Base-by-base conservation (phyloP, 1,140 invertebrate genomes). In the Periplaneta americana region DNA sequence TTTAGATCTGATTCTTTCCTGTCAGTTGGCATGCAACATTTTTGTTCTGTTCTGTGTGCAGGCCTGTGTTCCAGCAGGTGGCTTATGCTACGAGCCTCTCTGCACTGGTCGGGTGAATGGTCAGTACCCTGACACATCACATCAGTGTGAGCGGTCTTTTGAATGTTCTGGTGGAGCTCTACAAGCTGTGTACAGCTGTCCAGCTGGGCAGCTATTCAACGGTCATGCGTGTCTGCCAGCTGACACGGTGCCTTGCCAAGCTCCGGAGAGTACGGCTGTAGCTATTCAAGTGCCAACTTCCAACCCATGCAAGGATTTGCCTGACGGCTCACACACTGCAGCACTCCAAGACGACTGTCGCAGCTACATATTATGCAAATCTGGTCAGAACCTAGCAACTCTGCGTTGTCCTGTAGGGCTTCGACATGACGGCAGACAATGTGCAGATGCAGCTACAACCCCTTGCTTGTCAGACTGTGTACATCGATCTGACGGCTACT, bases 291-390 rank as follows among this genome's bases (percentile, higher is more conserved):
- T 87, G 88, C 10, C 92, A 91, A 81, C 82, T 91, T 91, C 84
- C 88, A 90, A 0, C 83, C 15, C 84, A 66, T 74, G 84, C 48
- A 77, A 81, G 74, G 33, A 81, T 83, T 57, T 89, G 87, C 84
- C 85, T 6, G 89, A 91, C 85, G 92, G 92, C 0, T 90, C 91
- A 83, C 91, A 88, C 85, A 84, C 89, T 6, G 89, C 90, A 83
- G 85, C 85, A 33, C 87, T 88, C 6, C 8, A 66, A n/a, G 89
- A 90, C 0, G 88, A 89, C 10, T 92, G 91, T 84, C 88, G 86
- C 37, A 87, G 87, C 18, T 92, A 92, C 85, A 91, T 89, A 85
- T 88, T 91, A 83, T 92, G 91, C 83, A 88, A 89, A 0, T 86
- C 86, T 17, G 88, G 89, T 33, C 85, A 87, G 3, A 84, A 87